A percentile compares a stretch with the other conserved stretches of the same genome.
Evolutionary conservation across 2,113 vertebrate genomes (phyloP).

Genomic region (Symphodus melops): DNA sequence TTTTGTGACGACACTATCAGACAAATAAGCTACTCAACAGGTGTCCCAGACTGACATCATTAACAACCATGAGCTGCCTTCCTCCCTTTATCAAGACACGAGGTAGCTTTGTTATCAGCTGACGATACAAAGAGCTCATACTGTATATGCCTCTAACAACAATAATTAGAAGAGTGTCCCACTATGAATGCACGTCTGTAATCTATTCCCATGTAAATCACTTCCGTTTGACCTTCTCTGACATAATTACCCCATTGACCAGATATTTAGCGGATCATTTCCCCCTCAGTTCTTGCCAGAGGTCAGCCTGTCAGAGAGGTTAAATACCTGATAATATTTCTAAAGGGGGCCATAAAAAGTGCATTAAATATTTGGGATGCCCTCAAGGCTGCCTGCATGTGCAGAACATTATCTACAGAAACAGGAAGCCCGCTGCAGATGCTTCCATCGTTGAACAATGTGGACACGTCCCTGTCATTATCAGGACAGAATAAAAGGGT

Average conservation of each 20-base stretch:
- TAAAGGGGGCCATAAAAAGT: slow-evolving; percentile 52
- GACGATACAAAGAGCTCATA: not conserved
- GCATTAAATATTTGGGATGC: slow-evolving; percentile 65
- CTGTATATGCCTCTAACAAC: not conserved
- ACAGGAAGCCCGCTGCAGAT: not conserved
- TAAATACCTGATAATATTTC: slow-evolving; percentile 68
- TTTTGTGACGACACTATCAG: no score
- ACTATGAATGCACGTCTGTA: not conserved
- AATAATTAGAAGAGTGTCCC: not conserved
- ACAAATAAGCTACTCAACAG: no score
- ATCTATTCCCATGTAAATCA: slow-evolving; percentile 37
- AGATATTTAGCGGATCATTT: slow-evolving; percentile 49
- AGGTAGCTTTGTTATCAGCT: not conserved
- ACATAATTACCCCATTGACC: slow-evolving; percentile 63
- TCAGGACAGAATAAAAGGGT: not conserved
- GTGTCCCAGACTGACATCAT: no score
- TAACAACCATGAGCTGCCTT: no score
- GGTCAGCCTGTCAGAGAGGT: slow-evolving; percentile 62
- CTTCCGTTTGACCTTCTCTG: slow-evolving; percentile 50
- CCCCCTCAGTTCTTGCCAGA: slow-evolving; percentile 33
- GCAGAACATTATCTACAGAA: slow-evolving; percentile 26
- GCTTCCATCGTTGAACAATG: not conserved
- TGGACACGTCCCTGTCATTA: slow-evolving; percentile 1
- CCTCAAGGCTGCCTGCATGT: slow-evolving; percentile 41
- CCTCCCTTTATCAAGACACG: not conserved